Conservation (phyloP, 2,113 vertebrate species). For the Aspidoscelis tigris region DNA sequence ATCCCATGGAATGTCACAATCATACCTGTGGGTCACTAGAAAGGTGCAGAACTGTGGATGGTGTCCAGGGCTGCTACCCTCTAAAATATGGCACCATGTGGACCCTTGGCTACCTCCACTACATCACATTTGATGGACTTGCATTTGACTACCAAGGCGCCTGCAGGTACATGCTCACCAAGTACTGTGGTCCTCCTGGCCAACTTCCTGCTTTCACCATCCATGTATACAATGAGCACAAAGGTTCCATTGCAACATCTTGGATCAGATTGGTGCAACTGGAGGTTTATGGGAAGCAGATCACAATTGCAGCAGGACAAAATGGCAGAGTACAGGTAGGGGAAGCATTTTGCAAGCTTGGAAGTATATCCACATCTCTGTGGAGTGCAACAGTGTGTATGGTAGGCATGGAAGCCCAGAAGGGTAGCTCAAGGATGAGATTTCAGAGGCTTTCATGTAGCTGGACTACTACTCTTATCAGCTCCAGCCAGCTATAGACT, state of each 20-base stretch:
- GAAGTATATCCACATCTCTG: neutral
- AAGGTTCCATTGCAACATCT: neutral
- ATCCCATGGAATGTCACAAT: conserved; percentile 53
- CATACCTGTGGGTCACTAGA: conserved; percentile 56
- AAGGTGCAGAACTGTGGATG: conserved; percentile 32
- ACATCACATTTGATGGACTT: conserved; percentile 68
- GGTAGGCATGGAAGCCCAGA: neutral
- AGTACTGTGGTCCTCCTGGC: conserved; percentile 48
- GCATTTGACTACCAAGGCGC: conserved; percentile 63
- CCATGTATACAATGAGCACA: conserved; percentile 46
- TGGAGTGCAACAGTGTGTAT: neutral
- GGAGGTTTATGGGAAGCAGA: conserved; percentile 54
- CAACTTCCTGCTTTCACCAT: conserved; percentile 55
- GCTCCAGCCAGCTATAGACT: too few species aligned
- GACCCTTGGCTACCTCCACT: conserved; percentile 57
- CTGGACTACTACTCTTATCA: too few species aligned
- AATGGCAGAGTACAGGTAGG: conserved; percentile 53
- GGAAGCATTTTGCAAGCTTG: neutral
- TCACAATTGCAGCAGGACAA: conserved; percentile 52
- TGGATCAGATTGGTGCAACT: conserved; percentile 59
- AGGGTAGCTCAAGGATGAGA: too few species aligned
- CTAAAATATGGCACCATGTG: conserved; percentile 56
- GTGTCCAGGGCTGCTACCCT: conserved; percentile 65
- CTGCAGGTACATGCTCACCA: conserved; percentile 60
- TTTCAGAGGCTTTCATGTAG: neutral